Conservation (phyloP, 2,797 vertebrate species). For the Mus spretus region DNA sequence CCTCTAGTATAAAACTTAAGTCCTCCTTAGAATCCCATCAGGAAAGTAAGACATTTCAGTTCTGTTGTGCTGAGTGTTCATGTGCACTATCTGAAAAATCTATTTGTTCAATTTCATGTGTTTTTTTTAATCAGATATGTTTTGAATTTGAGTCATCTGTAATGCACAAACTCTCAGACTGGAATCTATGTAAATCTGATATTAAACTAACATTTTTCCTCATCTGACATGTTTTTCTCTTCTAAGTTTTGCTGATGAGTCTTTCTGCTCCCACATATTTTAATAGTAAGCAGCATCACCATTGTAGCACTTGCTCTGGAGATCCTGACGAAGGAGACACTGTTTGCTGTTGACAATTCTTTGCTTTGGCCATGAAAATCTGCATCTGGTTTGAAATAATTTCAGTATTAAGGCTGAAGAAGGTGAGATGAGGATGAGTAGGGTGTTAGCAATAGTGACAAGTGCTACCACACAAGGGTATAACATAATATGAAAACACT, state of each 20-base stretch:
- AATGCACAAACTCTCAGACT: slow-evolving; percentile 6
- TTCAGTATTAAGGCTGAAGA: neutral
- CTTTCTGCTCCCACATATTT: neutral
- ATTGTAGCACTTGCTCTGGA: neutral
- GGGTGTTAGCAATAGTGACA: neutral
- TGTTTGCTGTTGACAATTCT: neutral
- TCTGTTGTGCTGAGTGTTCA: slow-evolving; percentile 1
- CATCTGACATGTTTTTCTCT: neutral
- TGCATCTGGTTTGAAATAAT: neutral
- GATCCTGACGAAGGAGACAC: neutral
- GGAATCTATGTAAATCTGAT: slow-evolving; percentile 32
- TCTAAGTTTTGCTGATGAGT: neutral
- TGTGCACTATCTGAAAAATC: neutral
- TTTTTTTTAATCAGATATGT: slow-evolving; percentile 44
- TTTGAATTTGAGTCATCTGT: neutral
- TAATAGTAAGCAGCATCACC: neutral
- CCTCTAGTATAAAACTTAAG: slow-evolving; percentile 31
- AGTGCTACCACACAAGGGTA: neutral
- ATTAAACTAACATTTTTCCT: neutral
- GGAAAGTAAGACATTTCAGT: neutral
- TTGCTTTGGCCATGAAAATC: neutral
- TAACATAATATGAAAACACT: neutral
- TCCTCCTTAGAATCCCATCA: slow-evolving; percentile 17
- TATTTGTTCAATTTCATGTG: neutral
- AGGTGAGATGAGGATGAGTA: neutral